phyloP scores from a whole-genome alignment of 2,888 invertebrate species.

The Campoplex capitator region DNA sequence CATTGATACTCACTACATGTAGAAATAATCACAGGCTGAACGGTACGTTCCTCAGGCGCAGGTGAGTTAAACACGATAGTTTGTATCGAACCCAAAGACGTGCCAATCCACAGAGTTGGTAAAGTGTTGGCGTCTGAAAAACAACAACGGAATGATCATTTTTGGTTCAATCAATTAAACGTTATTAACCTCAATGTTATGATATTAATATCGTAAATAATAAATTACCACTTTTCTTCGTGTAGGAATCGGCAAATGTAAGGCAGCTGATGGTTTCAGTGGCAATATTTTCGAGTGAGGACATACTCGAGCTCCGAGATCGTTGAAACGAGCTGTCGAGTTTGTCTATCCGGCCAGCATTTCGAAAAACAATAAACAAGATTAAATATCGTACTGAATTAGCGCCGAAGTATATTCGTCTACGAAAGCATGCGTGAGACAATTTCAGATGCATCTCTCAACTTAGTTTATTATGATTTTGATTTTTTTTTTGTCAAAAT shows the following conservation, averaged over 20 bases:
- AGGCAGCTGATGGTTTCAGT: constrained; percentile 98
- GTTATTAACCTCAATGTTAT: too few relatives aligned
- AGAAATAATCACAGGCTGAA: constrained; percentile 94
- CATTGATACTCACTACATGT: constrained; percentile 90
- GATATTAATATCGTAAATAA: neutral
- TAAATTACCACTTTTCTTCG: constrained; percentile 94
- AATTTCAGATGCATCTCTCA: constrained; percentile 66
- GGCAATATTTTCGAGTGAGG: constrained; percentile 98
- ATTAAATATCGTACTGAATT: constrained; percentile 69
- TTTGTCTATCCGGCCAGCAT: constrained; percentile 95
- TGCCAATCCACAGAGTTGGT: constrained; percentile 99
- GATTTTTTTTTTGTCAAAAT: neutral
- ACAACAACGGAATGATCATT: constrained; percentile 19
- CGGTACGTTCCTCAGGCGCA: constrained; percentile 92
- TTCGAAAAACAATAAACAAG: constrained; percentile 80
- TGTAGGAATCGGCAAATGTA: constrained; percentile 97
- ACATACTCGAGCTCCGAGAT: constrained; percentile 98
- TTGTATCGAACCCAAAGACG: constrained; percentile 97
- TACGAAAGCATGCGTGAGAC: constrained; percentile 69
- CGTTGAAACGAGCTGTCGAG: constrained; percentile 98
- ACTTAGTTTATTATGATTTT: neutral
- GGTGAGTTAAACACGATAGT: constrained; percentile 94
- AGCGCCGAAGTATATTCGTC: constrained; percentile 56
- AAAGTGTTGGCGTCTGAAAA: constrained; percentile 91
- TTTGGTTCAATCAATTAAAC: too few relatives aligned